These are phyloP conservation scores for Drosophila burlai DNA, from an alignment of 1,140 invertebrate genomes.

Conservation along the genomic window DNA sequence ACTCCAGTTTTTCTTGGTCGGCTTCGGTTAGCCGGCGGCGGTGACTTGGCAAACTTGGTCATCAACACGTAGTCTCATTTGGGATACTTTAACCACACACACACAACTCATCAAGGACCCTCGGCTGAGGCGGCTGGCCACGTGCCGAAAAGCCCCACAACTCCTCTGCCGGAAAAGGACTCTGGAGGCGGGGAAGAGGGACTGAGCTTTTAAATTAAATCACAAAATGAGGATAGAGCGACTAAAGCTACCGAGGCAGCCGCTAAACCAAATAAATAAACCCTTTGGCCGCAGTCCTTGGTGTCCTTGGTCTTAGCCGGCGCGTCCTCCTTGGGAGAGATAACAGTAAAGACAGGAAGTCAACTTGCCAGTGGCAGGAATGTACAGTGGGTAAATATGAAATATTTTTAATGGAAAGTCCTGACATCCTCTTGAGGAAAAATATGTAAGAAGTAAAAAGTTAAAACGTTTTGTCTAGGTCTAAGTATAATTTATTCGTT, in stretches of 20 bases:
- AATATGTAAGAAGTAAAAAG: not conserved
- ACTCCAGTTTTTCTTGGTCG: slow-evolving; percentile 11
- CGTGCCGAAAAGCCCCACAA: slow-evolving; percentile 39
- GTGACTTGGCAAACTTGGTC: slow-evolving; percentile 36
- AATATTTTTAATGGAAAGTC: not conserved
- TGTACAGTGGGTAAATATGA: slow-evolving; percentile 2
- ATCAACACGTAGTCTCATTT: slow-evolving; percentile 72
- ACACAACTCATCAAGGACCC: slow-evolving; percentile 34
- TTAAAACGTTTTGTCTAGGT: not conserved
- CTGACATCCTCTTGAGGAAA: not conserved
- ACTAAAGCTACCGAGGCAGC: slow-evolving; percentile 48
- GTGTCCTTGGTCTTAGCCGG: slow-evolving; percentile 59
- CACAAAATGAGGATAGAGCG: slow-evolving; percentile 76
- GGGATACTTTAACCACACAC: slow-evolving; percentile 61
- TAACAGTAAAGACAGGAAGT: slow-evolving; percentile 71
- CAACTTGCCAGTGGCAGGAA: slow-evolving; percentile 52
- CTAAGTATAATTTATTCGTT: not conserved
- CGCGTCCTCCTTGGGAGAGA: slow-evolving; percentile 37
- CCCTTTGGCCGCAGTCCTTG: slow-evolving; percentile 70
- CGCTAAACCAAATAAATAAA: slow-evolving; percentile 81
- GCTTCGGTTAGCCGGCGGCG: slow-evolving; percentile 27
- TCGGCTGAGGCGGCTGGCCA: slow-evolving; percentile 37
- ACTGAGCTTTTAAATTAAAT: slow-evolving; percentile 78
- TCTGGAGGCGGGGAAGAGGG: slow-evolving; percentile 15
- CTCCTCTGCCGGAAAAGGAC: slow-evolving; percentile 17